Percentiles rank a stretch among this genome's conserved stretches.
Evolutionary conservation across 2,797 vertebrate species (phyloP).

Genomic region (Fundulus diaphanus): DNA sequence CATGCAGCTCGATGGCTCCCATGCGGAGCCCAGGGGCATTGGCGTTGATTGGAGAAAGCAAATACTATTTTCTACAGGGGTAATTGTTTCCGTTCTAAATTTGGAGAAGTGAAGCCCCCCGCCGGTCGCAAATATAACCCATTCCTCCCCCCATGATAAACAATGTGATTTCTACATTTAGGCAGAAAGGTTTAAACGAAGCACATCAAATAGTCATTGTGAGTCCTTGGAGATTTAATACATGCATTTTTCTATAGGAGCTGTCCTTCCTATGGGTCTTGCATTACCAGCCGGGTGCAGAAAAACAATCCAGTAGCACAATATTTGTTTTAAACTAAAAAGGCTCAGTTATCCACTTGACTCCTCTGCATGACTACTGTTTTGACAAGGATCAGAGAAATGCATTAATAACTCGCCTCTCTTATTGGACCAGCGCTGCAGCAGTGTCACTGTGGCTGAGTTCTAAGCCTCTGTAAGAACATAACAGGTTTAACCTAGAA

Average conservation of each 20-base stretch:
- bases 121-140: slow-evolving; percentile 71
- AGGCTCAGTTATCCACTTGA: slow-evolving; percentile 32
- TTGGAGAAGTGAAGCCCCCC: slow-evolving; percentile 66
- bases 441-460: slow-evolving; percentile 28
- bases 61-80: slow-evolving; percentile 79
- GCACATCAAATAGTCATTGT: slow-evolving; percentile 52
- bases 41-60: slow-evolving; percentile 79
- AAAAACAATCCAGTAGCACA: slow-evolving; percentile 5
- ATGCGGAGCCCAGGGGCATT: slow-evolving; percentile 76
- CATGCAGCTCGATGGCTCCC: slow-evolving; percentile 79
- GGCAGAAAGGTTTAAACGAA: slow-evolving; percentile 46
- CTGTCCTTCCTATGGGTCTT: slow-evolving; percentile 7
- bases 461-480: slow-evolving; percentile 79
- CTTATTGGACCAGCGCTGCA: slow-evolving; percentile 47
- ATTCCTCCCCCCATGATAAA: slow-evolving; percentile 67
- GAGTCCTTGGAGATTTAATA: slow-evolving; percentile 23
- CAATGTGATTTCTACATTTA: slow-evolving; percentile 68
- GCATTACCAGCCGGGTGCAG: slow-evolving; percentile 10
- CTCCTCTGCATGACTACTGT: slow-evolving; percentile 25
- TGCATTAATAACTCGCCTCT: slow-evolving; percentile 51
- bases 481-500: slow-evolving; percentile 82
- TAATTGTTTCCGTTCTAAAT: slow-evolving; percentile 82
- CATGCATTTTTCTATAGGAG: too few species aligned
- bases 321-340: slow-evolving; percentile 26
- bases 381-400: slow-evolving; percentile 54